phyloP scores from a whole-genome alignment of 2,888 invertebrate species.

The Mythimna impura region DNA sequence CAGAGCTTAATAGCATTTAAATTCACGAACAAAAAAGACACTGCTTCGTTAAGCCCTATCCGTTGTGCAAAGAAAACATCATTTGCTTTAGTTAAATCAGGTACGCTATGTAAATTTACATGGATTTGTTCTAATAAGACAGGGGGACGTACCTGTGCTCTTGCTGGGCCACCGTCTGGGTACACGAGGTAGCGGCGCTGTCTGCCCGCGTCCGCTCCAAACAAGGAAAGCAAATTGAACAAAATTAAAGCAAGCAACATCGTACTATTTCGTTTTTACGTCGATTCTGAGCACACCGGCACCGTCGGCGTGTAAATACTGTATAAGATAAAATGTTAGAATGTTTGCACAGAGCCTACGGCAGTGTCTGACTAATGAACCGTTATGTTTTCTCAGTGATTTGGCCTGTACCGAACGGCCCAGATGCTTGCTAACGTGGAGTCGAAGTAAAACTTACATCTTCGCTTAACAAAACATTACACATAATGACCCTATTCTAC shows the following conservation, averaged over 20 bases:
- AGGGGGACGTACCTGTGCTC: slow-evolving; percentile 89
- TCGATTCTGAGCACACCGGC: slow-evolving; percentile 68
- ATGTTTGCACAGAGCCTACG: slow-evolving; percentile 84
- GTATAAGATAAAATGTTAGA: slow-evolving; percentile 80
- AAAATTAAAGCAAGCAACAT: slow-evolving; percentile 81
- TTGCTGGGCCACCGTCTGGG: slow-evolving; percentile 90
- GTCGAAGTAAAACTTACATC: slow-evolving; percentile 59
- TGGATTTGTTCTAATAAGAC: slow-evolving; percentile 68
- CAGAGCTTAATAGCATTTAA: slow-evolving; percentile 87
- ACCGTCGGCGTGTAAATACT: slow-evolving; percentile 79
- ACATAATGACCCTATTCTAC: slow-evolving; percentile 56
- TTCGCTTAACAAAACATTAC: slow-evolving; percentile 69
- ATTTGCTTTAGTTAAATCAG: slow-evolving; percentile 86
- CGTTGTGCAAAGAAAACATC: slow-evolving; percentile 85
- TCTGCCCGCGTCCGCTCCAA: slow-evolving; percentile 75
- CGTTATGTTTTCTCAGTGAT: slow-evolving; percentile 89
- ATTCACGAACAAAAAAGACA: slow-evolving; percentile 86
- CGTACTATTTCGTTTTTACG: slow-evolving; percentile 70
- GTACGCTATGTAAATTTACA: slow-evolving; percentile 81
- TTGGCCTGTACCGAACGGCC: slow-evolving; percentile 77
- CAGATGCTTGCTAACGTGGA: slow-evolving; percentile 66
- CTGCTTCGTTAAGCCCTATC: slow-evolving; percentile 86
- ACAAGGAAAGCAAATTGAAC: slow-evolving; percentile 77
- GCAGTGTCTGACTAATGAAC: slow-evolving; percentile 85
- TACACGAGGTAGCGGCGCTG: slow-evolving; percentile 90